Evolutionary conservation across 2,113 vertebrate species (phyloP), one percentile per base, ranked within the genome.

Genomic region (Rhegmatorhina hoffmannsi): DNA sequence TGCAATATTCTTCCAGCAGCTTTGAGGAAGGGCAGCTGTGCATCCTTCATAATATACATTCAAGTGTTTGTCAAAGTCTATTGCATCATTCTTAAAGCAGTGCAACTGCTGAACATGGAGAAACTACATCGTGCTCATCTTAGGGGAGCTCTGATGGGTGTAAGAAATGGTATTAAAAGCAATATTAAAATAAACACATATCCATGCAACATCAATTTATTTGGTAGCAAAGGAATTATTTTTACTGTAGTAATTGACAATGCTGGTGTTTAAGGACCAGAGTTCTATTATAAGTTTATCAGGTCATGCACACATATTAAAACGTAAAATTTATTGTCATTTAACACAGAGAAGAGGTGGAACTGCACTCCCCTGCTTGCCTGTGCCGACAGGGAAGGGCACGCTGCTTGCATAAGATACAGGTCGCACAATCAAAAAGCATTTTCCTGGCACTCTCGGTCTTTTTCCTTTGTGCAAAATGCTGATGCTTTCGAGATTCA

Each of bases 401-500:
- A 59, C 3, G 7, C 24, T 75, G 78, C 78, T 90, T 90, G 64
- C 36, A 13, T 59, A 81, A 86, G 87, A 77, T 31, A 55, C 24
- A 72, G 58, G 85, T 88, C 87, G 91, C 79, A 90, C 62, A 25
- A 34, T 67, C 76, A 84, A 58, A 58, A 87, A 50, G 49, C 64
- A 60, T 87, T 90, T 92, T 79, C 56, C 28, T 76, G 28, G 66
- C 40, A 38, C 46, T 40, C 75, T 62, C 52, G 87, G 59, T 64
- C 73, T 88, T 79, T 64, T 81, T 55, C 31, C 38, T 87, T 38
- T 24, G 73, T 84, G 55, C 63, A 93, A 95, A 94, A 94, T 10
- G 26, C 82, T 88, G 94, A 78, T 80, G 84, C 75, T 55, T 53
- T 17, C 29, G 80, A 85, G 69, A 90, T 40, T 55, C 66, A 47